Percentiles rank a stretch among this genome's conserved stretches.
Conservation (phyloP, 2,113 vertebrate species). For the Clarias batrachus region DNA sequence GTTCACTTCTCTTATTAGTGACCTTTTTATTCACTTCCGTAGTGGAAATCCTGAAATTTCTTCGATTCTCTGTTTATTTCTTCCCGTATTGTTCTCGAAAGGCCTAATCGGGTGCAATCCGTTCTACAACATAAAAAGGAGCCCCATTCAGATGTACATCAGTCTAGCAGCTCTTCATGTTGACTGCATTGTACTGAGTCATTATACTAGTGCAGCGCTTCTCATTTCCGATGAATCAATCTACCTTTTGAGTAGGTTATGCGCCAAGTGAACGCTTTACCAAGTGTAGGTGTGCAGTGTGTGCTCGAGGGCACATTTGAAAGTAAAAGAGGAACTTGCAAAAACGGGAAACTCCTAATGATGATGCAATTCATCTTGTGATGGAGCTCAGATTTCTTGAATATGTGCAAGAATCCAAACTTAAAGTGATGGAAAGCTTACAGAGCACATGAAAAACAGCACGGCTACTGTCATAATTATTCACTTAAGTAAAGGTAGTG, state of each 20-base stretch:
- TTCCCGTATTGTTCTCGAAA: background rate
- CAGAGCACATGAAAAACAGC: background rate
- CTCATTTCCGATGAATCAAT: background rate
- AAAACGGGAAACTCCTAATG: conserved; percentile 13
- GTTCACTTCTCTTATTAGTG: background rate
- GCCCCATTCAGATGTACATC: background rate
- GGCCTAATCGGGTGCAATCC: no score
- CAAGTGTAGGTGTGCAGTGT: background rate
- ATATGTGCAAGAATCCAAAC: background rate
- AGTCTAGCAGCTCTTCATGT: background rate
- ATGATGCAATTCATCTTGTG: conserved; percentile 11
- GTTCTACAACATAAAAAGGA: background rate
- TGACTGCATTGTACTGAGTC: background rate
- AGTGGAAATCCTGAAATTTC: background rate
- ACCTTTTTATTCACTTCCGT: background rate
- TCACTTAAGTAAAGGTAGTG: background rate
- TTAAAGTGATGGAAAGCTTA: background rate
- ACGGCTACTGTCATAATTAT: background rate
- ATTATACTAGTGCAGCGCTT: background rate
- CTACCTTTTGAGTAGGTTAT: background rate
- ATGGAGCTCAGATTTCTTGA: background rate
- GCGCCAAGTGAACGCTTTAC: background rate
- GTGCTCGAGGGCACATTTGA: background rate
- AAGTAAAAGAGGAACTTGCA: conserved; percentile 5
- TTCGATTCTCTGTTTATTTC: background rate